These are phyloP conservation scores for Fulmarus glacialis DNA, from an alignment of 2,113 vertebrate genomes.

Conservation along the genomic window DNA sequence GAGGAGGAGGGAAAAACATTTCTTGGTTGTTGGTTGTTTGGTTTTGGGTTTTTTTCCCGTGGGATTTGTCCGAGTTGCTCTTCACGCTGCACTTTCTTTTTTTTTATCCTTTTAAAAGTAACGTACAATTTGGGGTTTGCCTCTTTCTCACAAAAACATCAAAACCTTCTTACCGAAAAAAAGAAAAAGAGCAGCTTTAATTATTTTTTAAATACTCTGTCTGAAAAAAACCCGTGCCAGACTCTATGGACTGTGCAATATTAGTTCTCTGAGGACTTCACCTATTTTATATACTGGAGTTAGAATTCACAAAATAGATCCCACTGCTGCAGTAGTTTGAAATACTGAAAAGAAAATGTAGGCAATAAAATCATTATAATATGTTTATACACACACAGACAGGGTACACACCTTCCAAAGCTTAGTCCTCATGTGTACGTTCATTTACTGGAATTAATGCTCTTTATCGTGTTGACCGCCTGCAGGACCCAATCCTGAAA, in stretches of 20 bases:
- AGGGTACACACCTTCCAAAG: neutral
- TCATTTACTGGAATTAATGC: neutral
- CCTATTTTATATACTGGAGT: neutral
- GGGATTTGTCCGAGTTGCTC: neutral
- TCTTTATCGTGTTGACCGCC: neutral
- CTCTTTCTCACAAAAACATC: neutral
- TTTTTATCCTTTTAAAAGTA: neutral
- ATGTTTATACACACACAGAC: neutral
- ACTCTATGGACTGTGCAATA: accelerated
- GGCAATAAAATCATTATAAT: neutral
- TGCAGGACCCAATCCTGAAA: neutral
- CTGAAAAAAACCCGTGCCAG: accelerated
- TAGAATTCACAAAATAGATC: neutral
- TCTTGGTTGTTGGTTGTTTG: no score
- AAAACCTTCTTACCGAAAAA: neutral
- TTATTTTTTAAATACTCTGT: neutral
- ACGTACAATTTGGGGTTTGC: accelerated
- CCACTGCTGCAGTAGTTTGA: neutral
- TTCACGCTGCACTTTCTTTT: neutral
- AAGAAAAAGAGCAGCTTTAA: neutral
- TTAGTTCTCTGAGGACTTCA: neutral
- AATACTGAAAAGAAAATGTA: neutral
- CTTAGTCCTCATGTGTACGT: neutral
- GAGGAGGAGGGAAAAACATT: neutral
- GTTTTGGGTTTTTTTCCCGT: neutral